Evolutionary conservation across 2,888 invertebrate genomes (phyloP), one percentile per base, ranked within the genome.

Genomic region (Leucoptera coffeella): DNA sequence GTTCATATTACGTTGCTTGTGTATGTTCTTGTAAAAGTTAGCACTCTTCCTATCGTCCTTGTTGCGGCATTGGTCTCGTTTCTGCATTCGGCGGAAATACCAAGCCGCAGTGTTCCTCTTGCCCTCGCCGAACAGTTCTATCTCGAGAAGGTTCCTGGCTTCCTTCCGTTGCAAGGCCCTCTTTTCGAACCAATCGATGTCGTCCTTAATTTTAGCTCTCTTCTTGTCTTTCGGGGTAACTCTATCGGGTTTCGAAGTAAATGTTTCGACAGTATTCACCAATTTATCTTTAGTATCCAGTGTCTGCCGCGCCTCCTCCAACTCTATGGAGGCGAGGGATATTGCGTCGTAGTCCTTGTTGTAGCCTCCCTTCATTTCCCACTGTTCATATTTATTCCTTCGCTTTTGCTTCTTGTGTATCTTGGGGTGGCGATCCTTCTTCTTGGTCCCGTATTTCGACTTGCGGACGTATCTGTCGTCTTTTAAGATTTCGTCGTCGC

Each of bases 81-180:
- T 51, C 27, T 57, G 53, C 69, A 71, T 62, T 14, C 69, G 57
- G 11, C 58, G 49, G 34, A 71, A 71, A 36, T 72, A 71, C 72
- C 72, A 71, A 2, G 53, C 51, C 2, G 65, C 62, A 22, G 49
- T 54, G 33, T 60, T 60, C 2, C 47, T 41, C 20, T 41, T 48
- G 10, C 39, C 44, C 15, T 55, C 52, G 10, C 56, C 56, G 36
- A 62, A 58, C 9, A 59, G 32, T 29, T 59, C 65, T 21, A 48
- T 42, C 33, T 64, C 57, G 3, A 62, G 35, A 35, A 44, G 57
- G 28, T 50, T 57, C 25, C 71, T 50, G 23, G 64, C 61, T 30
- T 62, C 57, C 5, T 45, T 51, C 25, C 71, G 46, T 15, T 55
- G 34, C 2, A 39, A 32, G 6, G 52, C 50, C 29, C 67, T 45